Base-by-base conservation (phyloP, 2,113 vertebrate genomes). In the Halcyon senegalensis region DNA sequence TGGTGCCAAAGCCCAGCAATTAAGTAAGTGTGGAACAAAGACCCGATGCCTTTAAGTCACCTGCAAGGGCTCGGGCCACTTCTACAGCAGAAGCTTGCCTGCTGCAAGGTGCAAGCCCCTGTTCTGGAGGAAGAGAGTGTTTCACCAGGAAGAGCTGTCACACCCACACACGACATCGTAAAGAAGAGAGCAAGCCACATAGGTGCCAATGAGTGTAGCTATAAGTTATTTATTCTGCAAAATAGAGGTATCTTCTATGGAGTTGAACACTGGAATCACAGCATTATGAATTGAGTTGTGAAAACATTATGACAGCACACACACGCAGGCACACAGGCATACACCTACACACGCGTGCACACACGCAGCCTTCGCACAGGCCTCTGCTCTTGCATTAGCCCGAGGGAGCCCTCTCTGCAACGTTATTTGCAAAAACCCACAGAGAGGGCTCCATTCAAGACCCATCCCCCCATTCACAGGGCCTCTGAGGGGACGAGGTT, bases 161-260 rank as follows among this genome's bases (percentile, higher is more conserved):
- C 56, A 44, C 91, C 94, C 87, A 74, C 87, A 31, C 50, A 35
- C 0, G 1, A 43, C 66, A 58, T 2, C 33, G 17, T 24, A 72
- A 75, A 69, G 80, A 93, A 95, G 44, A 94, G 41, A 93, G 82
- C 46, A 93, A 96, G 82, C 87, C 94, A 83, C 50, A 84, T 0
- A 35, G 70, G 81, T 79, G 66, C 60, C 84, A 84, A 37, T 21
- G 70, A 90, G 35, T 79, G 78, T 87, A 95, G 79, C 95, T 97
- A 96, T 97, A 97, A 97, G 90, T 97, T 97, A 97, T 97, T 97
- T 97, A 97, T 97, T 97, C 96, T 97, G 95, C 75, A 97, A 97
- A 97, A 96, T 70, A 96, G 97, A 97, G 96, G 97, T 97, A 97
- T 97, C 86, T 95, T 96, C 90, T 96, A 88, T 94, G 84, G 87